These are phyloP conservation scores for Crematogaster levior DNA, from an alignment of 2,888 invertebrate species.

Conservation along the genomic window DNA sequence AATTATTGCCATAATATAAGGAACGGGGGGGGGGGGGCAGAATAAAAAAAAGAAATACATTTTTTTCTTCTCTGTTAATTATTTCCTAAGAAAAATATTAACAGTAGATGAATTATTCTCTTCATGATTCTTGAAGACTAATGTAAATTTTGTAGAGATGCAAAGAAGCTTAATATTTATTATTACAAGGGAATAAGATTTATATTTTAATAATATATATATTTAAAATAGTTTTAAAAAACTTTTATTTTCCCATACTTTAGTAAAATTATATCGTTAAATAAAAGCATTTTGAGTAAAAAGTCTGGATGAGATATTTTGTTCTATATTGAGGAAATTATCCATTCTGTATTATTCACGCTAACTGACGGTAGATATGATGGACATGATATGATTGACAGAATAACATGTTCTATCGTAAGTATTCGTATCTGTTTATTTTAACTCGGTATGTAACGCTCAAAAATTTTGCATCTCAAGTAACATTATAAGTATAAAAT, in stretches of 20 bases:
- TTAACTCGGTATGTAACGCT: background rate
- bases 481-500: background rate
- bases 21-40: no score
- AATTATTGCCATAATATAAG: background rate
- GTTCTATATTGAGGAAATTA: background rate
- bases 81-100: no score
- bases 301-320: background rate
- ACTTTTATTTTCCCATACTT: background rate
- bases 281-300: background rate
- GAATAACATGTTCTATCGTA: background rate
- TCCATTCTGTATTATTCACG: background rate
- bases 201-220: background rate
- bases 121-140: background rate
- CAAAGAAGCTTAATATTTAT: background rate
- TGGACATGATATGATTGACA: constrained; percentile 11
- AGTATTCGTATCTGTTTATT: background rate
- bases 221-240: background rate
- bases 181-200: background rate
- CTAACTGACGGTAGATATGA: background rate
- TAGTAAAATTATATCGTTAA: background rate
- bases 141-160: background rate
- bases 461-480: background rate
- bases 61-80: constrained; percentile 10
- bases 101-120: background rate
- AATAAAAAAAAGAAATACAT: no score